Evolutionary conservation across 2,888 invertebrate genomes (phyloP), one percentile per base, ranked within the genome.

Genomic region (Actias luna): DNA sequence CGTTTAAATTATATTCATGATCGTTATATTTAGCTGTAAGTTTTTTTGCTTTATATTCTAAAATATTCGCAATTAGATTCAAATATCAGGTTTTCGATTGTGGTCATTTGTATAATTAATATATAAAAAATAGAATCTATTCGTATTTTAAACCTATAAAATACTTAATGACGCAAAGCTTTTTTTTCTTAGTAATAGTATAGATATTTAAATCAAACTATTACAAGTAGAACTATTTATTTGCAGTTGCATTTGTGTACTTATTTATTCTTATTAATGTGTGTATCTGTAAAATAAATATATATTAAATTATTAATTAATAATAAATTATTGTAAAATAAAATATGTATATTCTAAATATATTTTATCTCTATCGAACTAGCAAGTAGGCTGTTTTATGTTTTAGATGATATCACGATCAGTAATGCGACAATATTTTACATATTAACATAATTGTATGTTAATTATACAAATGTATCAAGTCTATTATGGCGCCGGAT

Each of bases 1-100:
- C 55, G 29, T 55, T 29, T 55, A 55, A 16, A 22, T n/a, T 29
- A 8, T 29, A 55, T 27, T 55, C 55, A 55, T 29, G 55, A 55
- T 55, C n/a, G 0, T n/a, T 2, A 42, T 18, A 42, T 18, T 42
- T 18, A 42, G 18, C 7, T 7, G 36, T 2, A 14, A 36, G 36
- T 36, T n/a, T 42, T 18, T 18, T 42, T 42, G 7, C n/a, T 16
- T n/a, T 14, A 39, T n/a, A 39, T 39, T 39, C 16, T 4, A 3
- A n/a, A 16, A 39, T 18, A 5, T 42, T 42, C 42, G 4, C 18
- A 39, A 39, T n/a, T 5, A 39, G n/a, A n/a, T 39, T 39, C 16
- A 14, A 39, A 4, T 2, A 16, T 39, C 16, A 4, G 36, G 12
- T 2, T 39, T 39, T 39, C 2, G 16, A 5, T 16, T 39, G 14